phyloP scores from a whole-genome alignment of 2,113 vertebrate species.

The Callipepla californica region DNA sequence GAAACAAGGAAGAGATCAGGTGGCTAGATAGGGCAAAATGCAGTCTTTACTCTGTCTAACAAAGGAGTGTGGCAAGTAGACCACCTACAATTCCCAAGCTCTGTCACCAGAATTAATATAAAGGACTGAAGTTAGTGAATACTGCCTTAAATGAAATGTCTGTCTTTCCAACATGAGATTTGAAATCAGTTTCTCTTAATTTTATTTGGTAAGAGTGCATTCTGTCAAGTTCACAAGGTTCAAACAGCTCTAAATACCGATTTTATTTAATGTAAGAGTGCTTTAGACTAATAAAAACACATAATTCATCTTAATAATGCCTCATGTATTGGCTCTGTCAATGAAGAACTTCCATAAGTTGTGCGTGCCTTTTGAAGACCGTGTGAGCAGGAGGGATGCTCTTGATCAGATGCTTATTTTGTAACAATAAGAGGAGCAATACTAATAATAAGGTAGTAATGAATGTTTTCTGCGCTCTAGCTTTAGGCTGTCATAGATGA shows the following conservation, averaged over 20 bases:
- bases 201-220: not conserved
- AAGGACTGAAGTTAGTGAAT: slow-evolving; percentile 26
- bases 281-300: not conserved
- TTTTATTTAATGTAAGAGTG: not conserved
- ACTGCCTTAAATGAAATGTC: slow-evolving; percentile 26
- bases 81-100: not conserved
- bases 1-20: not conserved
- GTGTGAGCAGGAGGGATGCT: not conserved
- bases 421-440: not conserved
- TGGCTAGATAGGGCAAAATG: not conserved
- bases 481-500: not conserved
- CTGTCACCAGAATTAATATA: slow-evolving; percentile 9
- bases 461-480: not conserved
- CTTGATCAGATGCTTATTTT: not conserved
- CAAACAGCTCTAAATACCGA: not conserved
- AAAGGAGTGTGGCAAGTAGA: not conserved
- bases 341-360: not conserved
- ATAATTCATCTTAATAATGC: not conserved
- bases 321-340: not conserved
- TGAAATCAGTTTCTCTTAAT: not conserved
- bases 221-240: not conserved
- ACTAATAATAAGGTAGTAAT: not conserved
- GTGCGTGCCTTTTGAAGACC: not conserved
- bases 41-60: not conserved
- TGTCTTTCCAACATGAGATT: not conserved